Percentiles rank a stretch among this genome's conserved stretches.
These are phyloP conservation scores for Lathamus discolor DNA, from an alignment of 2,113 vertebrate genomes.

Conservation along the genomic window DNA sequence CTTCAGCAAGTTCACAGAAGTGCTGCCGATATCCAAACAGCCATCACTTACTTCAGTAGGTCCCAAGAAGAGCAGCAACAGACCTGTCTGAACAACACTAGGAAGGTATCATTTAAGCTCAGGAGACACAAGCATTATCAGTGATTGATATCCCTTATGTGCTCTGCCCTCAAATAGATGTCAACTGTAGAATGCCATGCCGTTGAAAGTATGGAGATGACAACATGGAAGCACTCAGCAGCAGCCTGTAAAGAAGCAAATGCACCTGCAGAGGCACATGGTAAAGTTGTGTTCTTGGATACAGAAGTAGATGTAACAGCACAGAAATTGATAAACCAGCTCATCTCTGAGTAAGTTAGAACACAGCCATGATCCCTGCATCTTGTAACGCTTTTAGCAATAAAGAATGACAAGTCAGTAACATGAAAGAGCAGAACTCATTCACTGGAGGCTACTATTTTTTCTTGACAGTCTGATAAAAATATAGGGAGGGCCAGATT, in stretches of 20 bases:
- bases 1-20: neutral
- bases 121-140: neutral
- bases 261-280: neutral
- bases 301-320: neutral
- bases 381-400: neutral
- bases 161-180: neutral
- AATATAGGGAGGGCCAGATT: neutral
- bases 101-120: neutral
- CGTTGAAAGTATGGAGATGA: neutral
- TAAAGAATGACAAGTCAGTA: neutral
- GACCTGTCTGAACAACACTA: neutral
- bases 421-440: neutral
- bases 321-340: neutral
- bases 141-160: rapidly evolving
- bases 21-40: neutral
- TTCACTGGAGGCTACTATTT: neutral
- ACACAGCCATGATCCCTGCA: neutral
- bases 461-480: neutral
- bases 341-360: neutral
- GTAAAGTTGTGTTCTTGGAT: neutral
- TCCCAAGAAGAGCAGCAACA: neutral
- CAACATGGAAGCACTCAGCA: neutral
- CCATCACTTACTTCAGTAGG: neutral
- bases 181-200: neutral
- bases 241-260: neutral